Base-by-base conservation (phyloP, 2,113 vertebrate species). In the Naja naja region DNA sequence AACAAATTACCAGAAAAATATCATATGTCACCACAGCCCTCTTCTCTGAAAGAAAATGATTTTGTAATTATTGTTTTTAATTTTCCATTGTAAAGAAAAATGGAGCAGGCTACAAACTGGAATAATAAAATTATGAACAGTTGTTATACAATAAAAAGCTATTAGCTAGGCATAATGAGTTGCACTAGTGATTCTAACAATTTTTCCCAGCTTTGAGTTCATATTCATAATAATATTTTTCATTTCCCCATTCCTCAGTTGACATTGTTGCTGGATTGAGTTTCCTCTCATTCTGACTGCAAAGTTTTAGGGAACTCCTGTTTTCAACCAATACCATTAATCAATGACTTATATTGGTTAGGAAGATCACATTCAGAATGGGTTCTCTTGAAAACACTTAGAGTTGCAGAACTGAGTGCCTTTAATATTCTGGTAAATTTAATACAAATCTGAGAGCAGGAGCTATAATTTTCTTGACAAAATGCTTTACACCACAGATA, bases 41-140 rank as follows among this genome's bases (percentile, higher is more conserved):
- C 54, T 43, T 10, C 10, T 58, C 5, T 3, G 0, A 45, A 58
- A 27, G 34, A 27, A 89, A 58, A 89, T 60, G 23, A 60, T 43
- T 34, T 30, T 89, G 39, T 89, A 56, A 89, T 43, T 54, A 22
- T 20, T 89, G 88, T 39, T 9, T 89, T 39, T 81, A 43, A 81
- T 81, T 81, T 81, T 81, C 18, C 20, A 25, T 34, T 56, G 53
- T 23, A 18, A 54, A 34, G 87, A 53, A 88, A 88, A 88, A 87
- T 12, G 49, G 49, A 30, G 16, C 87, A 88, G 52, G n/a, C 87
- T 88, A 54, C 27, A 54, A 54, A 52, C 53, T 53, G 27, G 86
- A 87, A 87, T 87, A 87, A 87, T 87, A 87, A 87, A 52, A 87
- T 88, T 88, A 88, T 34, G n/a, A 88, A 39, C 52, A 88, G 52